Evolutionary conservation across 2,113 vertebrate species (phyloP), one percentile per base, ranked within the genome.

Genomic region (Xyrauchen texanus): DNA sequence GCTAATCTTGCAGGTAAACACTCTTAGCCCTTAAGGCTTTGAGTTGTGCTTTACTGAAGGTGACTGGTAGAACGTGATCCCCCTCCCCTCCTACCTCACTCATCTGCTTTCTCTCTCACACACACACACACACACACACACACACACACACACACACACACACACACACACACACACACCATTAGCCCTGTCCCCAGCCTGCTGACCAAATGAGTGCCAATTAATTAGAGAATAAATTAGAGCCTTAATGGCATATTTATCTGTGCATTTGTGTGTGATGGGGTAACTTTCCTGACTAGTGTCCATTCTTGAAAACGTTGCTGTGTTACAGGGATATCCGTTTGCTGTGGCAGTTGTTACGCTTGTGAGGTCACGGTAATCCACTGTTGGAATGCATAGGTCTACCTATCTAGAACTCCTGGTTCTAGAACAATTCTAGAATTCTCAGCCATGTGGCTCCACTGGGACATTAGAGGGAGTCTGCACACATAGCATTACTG

Each of bases 1-100:
- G 57, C 44, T 46, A 69, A 78, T 75, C 76, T 61, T 6, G 8
- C 21, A 68, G 75, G 57, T 75, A 78, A 78, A 70, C 21, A 8
- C n/a, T 67, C 64, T 58, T 67, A 72, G 11, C 49, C 64, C 47
- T 62, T 68, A 46, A 61, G 65, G 46, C 66, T 45, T 10, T 11
- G 21, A 1, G 46, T 74, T 63, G 58, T 77, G 12, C 5, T 44
- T 77, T 34, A 21, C 51, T 15, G 4, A 47, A 77, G 55, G n/a
- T 61, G 46, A 63, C 34, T 12, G 5, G 47, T 71, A 49, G 49
- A 46, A 8, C 49, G 12, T 53, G 9, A 65, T 15, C 21, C 42
- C 15, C 53, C 55, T 11, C 7, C 62, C 49, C 15, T 34, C 46
- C 6, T 53, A 7, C 3, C 52, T 0, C 46, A 46, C 12, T 44